These are phyloP conservation scores for Gallinago paraguaiae DNA, from an alignment of 2,113 vertebrate genomes.

Conservation along the genomic window DNA sequence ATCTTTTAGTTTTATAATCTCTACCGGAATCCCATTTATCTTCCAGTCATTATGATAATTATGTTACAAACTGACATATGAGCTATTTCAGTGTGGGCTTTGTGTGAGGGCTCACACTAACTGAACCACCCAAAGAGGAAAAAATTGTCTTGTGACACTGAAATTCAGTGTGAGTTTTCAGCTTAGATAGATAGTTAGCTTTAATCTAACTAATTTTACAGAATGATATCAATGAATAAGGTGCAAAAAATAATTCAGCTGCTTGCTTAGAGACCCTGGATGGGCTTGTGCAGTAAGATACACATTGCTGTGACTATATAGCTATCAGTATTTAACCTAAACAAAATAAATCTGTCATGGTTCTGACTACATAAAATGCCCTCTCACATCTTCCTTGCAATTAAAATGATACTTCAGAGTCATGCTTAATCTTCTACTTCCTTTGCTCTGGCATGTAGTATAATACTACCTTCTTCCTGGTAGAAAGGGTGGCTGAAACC, in stretches of 20 bases:
- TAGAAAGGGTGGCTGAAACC: neutral
- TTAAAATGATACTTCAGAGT: neutral
- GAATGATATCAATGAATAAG: neutral
- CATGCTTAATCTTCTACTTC: neutral
- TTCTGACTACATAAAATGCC: neutral
- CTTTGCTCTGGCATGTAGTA: neutral
- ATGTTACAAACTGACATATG: neutral
- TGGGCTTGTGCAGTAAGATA: neutral
- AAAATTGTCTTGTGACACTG: neutral
- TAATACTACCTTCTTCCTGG: neutral
- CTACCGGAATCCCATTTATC: neutral
- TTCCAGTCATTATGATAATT: constrained; percentile 14
- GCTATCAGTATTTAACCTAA: neutral
- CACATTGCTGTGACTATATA: neutral
- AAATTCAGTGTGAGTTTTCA: neutral
- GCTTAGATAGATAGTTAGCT: neutral
- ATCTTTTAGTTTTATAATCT: constrained; percentile 23
- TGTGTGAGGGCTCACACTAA: neutral
- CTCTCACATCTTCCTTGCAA: neutral
- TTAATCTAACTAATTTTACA: neutral
- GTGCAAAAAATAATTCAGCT: neutral
- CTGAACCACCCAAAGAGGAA: neutral
- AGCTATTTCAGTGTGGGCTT: neutral
- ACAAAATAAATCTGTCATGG: neutral
- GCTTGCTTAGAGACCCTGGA: neutral